A percentile compares a stretch with the other conserved stretches of the same genome.
Evolutionary conservation across 1,140 invertebrate genomes (phyloP).

Genomic region (Camponotus floridanus): DNA sequence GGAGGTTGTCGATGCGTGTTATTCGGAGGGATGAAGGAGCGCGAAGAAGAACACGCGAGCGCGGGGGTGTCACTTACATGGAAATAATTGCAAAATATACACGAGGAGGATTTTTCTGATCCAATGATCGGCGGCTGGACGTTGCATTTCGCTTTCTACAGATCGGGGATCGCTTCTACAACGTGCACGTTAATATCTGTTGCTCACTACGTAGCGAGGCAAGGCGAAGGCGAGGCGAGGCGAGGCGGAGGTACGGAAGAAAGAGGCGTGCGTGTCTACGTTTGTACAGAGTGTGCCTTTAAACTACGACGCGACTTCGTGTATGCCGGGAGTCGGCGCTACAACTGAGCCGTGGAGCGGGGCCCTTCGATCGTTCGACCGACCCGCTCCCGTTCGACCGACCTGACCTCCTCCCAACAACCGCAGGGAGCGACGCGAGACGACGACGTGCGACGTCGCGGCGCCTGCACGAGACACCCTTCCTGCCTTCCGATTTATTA

Average conservation of each 20-base stretch:
- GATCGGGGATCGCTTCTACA: constrained; percentile 46
- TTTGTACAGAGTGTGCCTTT: constrained; percentile 85
- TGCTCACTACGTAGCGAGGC: constrained; percentile 66
- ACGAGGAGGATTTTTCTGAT: constrained; percentile 82
- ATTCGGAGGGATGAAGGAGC: constrained; percentile 55
- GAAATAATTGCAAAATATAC: constrained; percentile 85
- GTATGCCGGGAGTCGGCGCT: constrained; percentile 83
- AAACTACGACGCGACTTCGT: constrained; percentile 83
- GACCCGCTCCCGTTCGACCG: constrained; percentile 56
- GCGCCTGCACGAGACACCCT: background rate
- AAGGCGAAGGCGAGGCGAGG: constrained; percentile 41
- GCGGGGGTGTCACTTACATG: constrained; percentile 81
- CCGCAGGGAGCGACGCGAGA: constrained; percentile 24
- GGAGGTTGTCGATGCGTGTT: constrained; percentile 27
- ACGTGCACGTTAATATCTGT: constrained; percentile 65
- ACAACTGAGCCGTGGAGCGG: constrained; percentile 80
- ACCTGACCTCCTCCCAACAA: constrained; percentile 37
- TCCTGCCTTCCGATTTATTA: constrained; percentile 44
- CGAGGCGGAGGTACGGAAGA: constrained; percentile 53
- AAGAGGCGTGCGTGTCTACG: constrained; percentile 83
- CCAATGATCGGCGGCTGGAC: constrained; percentile 79
- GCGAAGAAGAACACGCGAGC: constrained; percentile 47
- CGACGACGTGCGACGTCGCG: constrained; percentile 29
- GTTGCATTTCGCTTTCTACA: constrained; percentile 75
- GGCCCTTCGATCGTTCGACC: constrained; percentile 83